Evolutionary conservation across 1,140 invertebrate genomes (phyloP).

Genomic region (Ceratosolen solmsi): DNA sequence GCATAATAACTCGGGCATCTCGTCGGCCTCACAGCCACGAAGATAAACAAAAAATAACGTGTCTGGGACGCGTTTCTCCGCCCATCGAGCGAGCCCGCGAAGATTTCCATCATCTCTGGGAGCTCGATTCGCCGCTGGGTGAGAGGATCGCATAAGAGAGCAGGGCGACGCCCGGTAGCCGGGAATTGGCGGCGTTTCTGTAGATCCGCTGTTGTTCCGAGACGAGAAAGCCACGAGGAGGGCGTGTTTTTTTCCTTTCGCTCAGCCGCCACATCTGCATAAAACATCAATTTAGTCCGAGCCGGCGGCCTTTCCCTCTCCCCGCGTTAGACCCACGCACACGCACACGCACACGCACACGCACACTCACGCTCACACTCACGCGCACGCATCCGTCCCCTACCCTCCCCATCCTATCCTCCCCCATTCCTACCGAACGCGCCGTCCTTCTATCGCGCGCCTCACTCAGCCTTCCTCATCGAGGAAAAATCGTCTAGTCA

Average conservation of each 20-base stretch:
- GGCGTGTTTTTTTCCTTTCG: slow-evolving; percentile 59
- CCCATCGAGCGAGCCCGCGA: slow-evolving; percentile 25
- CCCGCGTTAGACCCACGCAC: no score
- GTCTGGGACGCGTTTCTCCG: slow-evolving; percentile 22
- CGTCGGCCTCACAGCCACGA: background rate
- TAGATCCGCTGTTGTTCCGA: slow-evolving; percentile 52
- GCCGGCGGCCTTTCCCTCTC: background rate
- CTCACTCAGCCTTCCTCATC: background rate
- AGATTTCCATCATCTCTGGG: slow-evolving; percentile 40
- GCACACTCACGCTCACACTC: no score
- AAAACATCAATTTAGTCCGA: slow-evolving; percentile 61
- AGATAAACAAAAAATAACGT: slow-evolving; percentile 24
- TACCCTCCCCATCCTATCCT: no score
- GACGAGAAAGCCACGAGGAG: slow-evolving; percentile 57
- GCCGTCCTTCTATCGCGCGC: no score
- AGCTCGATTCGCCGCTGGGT: slow-evolving; percentile 9
- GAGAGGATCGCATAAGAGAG: background rate
- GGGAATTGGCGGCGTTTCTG: slow-evolving; percentile 44
- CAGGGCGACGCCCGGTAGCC: slow-evolving; percentile 26
- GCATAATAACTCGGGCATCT: slow-evolving; percentile 20
- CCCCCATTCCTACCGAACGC: no score
- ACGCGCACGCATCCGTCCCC: no score
- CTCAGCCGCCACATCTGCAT: slow-evolving; percentile 62
- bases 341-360: no score
- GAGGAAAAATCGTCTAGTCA: slow-evolving; percentile 65